Conservation (phyloP, 2,113 vertebrate genomes). For the Hipposideros armiger region DNA sequence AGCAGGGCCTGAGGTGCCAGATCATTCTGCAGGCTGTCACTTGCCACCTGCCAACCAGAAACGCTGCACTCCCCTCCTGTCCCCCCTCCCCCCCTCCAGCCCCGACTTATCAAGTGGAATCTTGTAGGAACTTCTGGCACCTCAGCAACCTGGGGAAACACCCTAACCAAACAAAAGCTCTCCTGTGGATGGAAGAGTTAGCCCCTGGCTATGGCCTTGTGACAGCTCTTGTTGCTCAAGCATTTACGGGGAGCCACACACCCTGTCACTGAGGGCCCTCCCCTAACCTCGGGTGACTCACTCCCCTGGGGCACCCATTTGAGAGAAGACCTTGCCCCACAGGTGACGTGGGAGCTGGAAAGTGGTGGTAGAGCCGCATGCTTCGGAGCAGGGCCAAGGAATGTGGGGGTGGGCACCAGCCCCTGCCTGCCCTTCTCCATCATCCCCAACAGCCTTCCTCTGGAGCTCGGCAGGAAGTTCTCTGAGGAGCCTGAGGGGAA, state of each 20-base stretch:
- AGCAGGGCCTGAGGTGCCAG: background rate
- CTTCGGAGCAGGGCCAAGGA: background rate
- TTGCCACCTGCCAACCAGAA: constrained; percentile 4
- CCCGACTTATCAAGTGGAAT: background rate
- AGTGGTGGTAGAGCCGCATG: background rate
- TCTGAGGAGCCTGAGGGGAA: background rate
- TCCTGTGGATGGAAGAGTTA: background rate
- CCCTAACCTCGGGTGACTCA: background rate
- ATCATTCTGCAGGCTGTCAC: background rate
- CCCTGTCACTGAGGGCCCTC: too few species aligned
- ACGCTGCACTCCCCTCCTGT: background rate
- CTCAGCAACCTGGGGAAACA: background rate
- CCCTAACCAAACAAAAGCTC: background rate
- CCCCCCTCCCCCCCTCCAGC: too few species aligned
- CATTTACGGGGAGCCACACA: too few species aligned
- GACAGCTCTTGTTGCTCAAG: background rate
- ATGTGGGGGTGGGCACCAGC: background rate
- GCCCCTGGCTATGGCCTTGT: background rate
- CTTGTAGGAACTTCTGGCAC: background rate
- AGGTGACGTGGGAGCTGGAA: background rate
- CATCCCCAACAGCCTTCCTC: background rate
- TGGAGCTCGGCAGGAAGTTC: background rate
- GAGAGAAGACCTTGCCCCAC: constrained; percentile 18
- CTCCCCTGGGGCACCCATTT: background rate
- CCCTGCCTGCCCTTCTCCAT: too few species aligned